Evolutionary conservation across 1,140 invertebrate species (phyloP).

Genomic region (Orchestia grillus): DNA sequence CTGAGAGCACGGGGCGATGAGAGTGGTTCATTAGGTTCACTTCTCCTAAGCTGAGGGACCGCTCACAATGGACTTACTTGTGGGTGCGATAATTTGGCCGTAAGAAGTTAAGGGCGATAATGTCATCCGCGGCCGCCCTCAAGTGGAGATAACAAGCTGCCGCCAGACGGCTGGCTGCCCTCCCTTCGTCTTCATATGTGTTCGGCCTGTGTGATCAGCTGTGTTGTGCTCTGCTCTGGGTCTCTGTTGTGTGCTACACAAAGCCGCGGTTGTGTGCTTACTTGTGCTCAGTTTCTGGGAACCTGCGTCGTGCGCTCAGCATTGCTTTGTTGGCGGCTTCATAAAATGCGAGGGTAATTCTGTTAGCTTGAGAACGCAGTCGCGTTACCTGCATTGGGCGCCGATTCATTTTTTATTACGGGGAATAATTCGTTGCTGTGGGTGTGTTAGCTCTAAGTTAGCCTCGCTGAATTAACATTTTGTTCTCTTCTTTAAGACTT

Average conservation of each 20-base stretch:
- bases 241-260: neutral
- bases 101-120: constrained; percentile 8
- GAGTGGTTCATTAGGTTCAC: neutral
- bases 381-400: too few relatives aligned
- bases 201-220: neutral
- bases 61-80: neutral
- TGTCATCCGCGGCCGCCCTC: neutral
- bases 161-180: neutral
- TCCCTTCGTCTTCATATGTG: neutral
- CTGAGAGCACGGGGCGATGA: neutral
- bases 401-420: too few relatives aligned
- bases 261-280: neutral
- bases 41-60: neutral
- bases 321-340: too few relatives aligned
- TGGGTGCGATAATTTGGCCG: neutral
- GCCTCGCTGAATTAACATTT: too few relatives aligned
- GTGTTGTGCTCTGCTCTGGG: neutral
- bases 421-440: too few relatives aligned
- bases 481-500: too few relatives aligned
- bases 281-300: neutral
- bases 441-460: too few relatives aligned
- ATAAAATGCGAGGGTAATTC: too few relatives aligned
- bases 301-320: neutral
- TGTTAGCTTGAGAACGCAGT: too few relatives aligned
- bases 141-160: neutral